Evolutionary conservation across 2,113 vertebrate species (phyloP).

Genomic region (Benitochromis conjunctus): DNA sequence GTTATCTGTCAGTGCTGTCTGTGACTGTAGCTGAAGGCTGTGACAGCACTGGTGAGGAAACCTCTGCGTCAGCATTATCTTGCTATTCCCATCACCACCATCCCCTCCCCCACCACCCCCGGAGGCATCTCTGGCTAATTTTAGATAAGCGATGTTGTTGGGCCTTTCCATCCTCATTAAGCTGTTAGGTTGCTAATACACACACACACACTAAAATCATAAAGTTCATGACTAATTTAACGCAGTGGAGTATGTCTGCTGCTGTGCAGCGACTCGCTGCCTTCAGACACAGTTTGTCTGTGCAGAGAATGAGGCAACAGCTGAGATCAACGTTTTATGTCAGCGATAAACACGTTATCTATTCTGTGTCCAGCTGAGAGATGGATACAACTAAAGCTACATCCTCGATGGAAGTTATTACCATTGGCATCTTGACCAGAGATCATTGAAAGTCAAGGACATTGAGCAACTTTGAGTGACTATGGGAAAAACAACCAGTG

Average conservation of each 20-base stretch:
- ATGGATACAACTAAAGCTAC: background rate
- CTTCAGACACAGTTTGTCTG: slow-evolving; percentile 12
- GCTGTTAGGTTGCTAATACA: background rate
- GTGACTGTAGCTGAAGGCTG: background rate
- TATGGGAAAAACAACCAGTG: background rate
- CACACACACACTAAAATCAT: slow-evolving; percentile 25
- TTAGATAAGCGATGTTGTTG: slow-evolving; percentile 54
- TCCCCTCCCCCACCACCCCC: background rate
- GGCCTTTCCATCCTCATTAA: slow-evolving; percentile 53
- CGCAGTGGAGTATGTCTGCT: background rate
- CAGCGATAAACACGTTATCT: background rate
- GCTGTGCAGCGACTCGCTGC: background rate
- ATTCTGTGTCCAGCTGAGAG: background rate
- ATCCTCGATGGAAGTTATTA: background rate
- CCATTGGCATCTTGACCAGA: background rate
- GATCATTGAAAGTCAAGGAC: background rate
- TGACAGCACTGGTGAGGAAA: slow-evolving; percentile 22
- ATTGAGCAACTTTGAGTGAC: background rate
- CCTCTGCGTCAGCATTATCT: slow-evolving; percentile 35
- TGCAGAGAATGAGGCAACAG: background rate
- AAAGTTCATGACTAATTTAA: slow-evolving; percentile 46
- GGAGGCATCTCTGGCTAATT: slow-evolving; percentile 46
- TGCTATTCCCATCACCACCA: background rate
- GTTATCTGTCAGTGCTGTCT: background rate
- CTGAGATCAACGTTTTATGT: background rate